Conservation (phyloP, 1,140 invertebrate species). For the Argopecten irradians region DNA sequence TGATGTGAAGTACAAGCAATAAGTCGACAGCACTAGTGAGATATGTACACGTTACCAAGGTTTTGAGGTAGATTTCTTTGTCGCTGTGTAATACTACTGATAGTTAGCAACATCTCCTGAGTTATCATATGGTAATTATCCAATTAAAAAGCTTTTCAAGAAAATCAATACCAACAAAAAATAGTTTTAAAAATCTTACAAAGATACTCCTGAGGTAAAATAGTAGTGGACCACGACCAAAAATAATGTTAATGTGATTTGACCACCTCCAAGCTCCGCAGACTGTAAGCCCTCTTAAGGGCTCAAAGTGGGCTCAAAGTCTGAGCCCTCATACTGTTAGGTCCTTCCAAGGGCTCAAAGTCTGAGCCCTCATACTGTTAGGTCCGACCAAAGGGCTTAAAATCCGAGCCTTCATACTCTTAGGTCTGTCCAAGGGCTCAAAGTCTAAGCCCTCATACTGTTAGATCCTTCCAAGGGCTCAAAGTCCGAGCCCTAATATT, state of each 20-base stretch:
- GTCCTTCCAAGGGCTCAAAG: not conserved
- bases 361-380: too few species aligned
- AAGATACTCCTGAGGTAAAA: constrained; percentile 21
- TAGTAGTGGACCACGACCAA: constrained; percentile 13
- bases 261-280: not conserved
- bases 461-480: not conserved
- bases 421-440: not conserved
- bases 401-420: too few species aligned
- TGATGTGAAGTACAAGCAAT: not conserved
- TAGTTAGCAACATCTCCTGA: constrained; percentile 40
- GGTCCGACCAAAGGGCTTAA: too few species aligned
- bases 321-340: too few species aligned
- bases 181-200: constrained; percentile 23
- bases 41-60: constrained; percentile 19
- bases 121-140: constrained; percentile 37
- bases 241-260: not conserved
- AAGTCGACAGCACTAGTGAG: not conserved
- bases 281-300: too few species aligned
- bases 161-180: constrained; percentile 23
- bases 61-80: constrained; percentile 36
- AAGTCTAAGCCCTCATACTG: too few species aligned
- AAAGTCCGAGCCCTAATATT: too few species aligned
- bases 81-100: constrained; percentile 28
- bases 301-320: too few species aligned
- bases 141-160: constrained; percentile 13